Percentiles rank a stretch among this genome's conserved stretches.
phyloP scores from a whole-genome alignment of 2,113 vertebrate genomes.

The Sphaerodactylus townsendi region DNA sequence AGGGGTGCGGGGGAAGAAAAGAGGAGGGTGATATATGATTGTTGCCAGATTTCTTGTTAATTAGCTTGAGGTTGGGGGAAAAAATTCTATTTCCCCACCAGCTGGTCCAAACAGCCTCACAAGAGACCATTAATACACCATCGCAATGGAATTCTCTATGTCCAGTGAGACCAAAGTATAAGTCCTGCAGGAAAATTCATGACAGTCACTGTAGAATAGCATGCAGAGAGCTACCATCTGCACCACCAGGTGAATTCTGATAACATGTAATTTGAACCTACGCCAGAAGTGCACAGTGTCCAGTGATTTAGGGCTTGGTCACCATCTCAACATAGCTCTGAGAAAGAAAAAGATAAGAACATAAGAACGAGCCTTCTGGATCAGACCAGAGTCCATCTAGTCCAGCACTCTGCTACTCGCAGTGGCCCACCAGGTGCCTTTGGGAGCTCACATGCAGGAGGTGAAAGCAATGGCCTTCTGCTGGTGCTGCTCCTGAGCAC shows the following conservation, averaged over 20 bases:
- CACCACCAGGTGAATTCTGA: not conserved
- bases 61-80: not conserved
- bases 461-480: no score
- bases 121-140: not conserved
- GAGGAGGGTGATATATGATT: not conserved
- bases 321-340: not conserved
- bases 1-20: not conserved
- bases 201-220: not conserved
- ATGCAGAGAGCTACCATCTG: no score
- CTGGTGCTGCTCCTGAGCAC: no score
- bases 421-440: no score
- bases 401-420: no score
- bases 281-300: not conserved
- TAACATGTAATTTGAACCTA: not conserved
- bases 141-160: not conserved
- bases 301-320: not conserved
- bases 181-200: not conserved
- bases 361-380: no score
- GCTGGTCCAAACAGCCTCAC: not conserved
- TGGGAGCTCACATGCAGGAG: no score
- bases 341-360: conserved; percentile 14
- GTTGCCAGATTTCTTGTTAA: conserved; percentile 6
- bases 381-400: no score
- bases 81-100: not conserved
- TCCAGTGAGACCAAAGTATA: not conserved